These are phyloP conservation scores for Augochlora pura DNA, from an alignment of 1,140 invertebrate species.

Conservation along the genomic window DNA sequence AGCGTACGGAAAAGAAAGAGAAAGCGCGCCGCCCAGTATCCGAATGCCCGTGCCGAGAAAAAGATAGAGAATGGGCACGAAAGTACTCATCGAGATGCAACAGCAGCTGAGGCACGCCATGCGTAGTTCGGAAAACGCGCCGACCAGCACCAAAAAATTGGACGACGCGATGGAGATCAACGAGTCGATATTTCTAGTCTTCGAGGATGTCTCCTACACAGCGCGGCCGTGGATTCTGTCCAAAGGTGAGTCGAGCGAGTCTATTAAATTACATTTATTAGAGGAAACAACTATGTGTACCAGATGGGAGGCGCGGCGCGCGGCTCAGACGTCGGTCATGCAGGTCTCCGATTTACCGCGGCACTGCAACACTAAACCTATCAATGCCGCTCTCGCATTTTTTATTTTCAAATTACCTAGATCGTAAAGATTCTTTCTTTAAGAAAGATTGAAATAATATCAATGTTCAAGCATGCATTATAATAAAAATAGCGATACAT, in stretches of 20 bases:
- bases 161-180: conserved; percentile 30
- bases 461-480: too few relatives aligned
- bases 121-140: conserved; percentile 5
- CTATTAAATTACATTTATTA: too few relatives aligned
- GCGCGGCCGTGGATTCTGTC: conserved; percentile 60
- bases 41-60: conserved; percentile 11
- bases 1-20: background rate
- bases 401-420: too few relatives aligned
- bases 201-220: conserved; percentile 66
- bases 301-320: too few relatives aligned
- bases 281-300: too few relatives aligned
- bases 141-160: conserved; percentile 27
- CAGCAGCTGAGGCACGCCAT: conserved; percentile 15
- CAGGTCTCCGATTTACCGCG: background rate
- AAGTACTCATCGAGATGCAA: conserved; percentile 42
- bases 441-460: too few relatives aligned
- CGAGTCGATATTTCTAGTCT: conserved; percentile 64
- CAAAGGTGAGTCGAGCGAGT: conserved; percentile 51
- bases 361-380: too few relatives aligned
- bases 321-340: background rate
- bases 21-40: background rate
- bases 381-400: too few relatives aligned
- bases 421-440: too few relatives aligned
- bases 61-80: conserved; percentile 27
- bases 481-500: too few relatives aligned